phyloP scores from a whole-genome alignment of 2,888 invertebrate genomes.

The Melinopterus prodromus region DNA sequence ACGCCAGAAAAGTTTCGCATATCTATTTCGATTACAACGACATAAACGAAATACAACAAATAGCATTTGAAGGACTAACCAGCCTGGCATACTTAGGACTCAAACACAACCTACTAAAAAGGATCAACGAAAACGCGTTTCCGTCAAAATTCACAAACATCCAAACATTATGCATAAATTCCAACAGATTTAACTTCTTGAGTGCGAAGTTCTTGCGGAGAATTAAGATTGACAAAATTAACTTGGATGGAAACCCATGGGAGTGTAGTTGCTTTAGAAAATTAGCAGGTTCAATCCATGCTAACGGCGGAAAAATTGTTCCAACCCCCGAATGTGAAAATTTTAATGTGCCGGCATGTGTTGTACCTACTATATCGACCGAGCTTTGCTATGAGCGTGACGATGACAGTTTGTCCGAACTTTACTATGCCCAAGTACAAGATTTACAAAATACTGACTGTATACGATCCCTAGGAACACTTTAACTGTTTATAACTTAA shows the following conservation, averaged over 20 bases:
- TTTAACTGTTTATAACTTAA: background rate
- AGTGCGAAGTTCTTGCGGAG: constrained; percentile 8
- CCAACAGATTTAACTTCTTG: constrained; percentile 30
- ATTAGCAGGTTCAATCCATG: background rate
- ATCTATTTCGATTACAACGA: constrained; percentile 30
- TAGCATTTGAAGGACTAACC: constrained; percentile 28
- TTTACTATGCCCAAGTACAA: constrained; percentile 7
- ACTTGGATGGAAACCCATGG: constrained; percentile 33
- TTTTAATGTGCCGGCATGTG: constrained; percentile 8
- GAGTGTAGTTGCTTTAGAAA: constrained; percentile 31
- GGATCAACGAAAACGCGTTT: constrained; percentile 23
- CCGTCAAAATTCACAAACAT: constrained; percentile 25
- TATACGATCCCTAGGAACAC: background rate
- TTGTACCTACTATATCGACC: constrained; percentile 14
- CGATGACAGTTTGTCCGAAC: background rate
- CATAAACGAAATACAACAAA: constrained; percentile 20
- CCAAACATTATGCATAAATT: constrained; percentile 24
- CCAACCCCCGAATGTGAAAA: background rate
- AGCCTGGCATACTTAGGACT: constrained; percentile 25
- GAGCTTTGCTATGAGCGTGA: constrained; percentile 6
- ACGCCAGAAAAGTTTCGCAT: constrained; percentile 22
- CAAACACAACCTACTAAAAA: constrained; percentile 30
- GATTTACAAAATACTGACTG: background rate
- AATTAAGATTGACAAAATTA: constrained; percentile 9
- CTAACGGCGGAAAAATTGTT: constrained; percentile 5